Conservation (phyloP, 1,140 invertebrate species). For the Saccostrea cuccullata region DNA sequence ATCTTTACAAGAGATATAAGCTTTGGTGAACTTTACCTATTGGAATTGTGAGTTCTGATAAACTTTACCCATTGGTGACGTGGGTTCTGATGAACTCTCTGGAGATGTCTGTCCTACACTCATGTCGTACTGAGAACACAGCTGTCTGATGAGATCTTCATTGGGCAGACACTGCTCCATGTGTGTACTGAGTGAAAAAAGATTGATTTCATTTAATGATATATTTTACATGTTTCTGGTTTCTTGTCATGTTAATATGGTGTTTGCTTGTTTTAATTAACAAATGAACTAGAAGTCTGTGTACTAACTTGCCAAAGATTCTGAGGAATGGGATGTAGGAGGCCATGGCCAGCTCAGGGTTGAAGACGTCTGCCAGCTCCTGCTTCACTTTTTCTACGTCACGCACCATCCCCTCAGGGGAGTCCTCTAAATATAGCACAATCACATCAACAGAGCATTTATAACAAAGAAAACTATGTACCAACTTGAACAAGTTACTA, state of each 20-base stretch:
- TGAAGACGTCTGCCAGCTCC: slow-evolving; percentile 90
- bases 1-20: background rate
- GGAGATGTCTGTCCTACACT: slow-evolving; percentile 18
- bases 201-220: background rate
- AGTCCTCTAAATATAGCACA: slow-evolving; percentile 54
- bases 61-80: slow-evolving; percentile 12
- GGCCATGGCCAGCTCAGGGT: slow-evolving; percentile 88
- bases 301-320: slow-evolving; percentile 83
- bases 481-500: too few relatives aligned
- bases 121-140: slow-evolving; percentile 83
- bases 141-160: slow-evolving; percentile 85
- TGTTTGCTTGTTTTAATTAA: background rate
- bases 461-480: too few relatives aligned
- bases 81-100: slow-evolving; percentile 41
- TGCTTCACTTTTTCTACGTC: slow-evolving; percentile 80
- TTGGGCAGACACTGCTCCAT: slow-evolving; percentile 76
- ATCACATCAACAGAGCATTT: background rate
- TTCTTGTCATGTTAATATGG: background rate
- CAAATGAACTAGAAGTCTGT: background rate
- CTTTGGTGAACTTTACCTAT: background rate
- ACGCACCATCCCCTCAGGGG: slow-evolving; percentile 43
- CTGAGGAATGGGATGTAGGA: slow-evolving; percentile 90
- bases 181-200: slow-evolving; percentile 70
- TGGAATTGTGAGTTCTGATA: slow-evolving; percentile 40
- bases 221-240: too few relatives aligned